A percentile compares a stretch with the other conserved stretches of the same genome.
These are phyloP conservation scores for Cyaniris semiargus DNA, from an alignment of 2,888 invertebrate genomes.

Conservation along the genomic window DNA sequence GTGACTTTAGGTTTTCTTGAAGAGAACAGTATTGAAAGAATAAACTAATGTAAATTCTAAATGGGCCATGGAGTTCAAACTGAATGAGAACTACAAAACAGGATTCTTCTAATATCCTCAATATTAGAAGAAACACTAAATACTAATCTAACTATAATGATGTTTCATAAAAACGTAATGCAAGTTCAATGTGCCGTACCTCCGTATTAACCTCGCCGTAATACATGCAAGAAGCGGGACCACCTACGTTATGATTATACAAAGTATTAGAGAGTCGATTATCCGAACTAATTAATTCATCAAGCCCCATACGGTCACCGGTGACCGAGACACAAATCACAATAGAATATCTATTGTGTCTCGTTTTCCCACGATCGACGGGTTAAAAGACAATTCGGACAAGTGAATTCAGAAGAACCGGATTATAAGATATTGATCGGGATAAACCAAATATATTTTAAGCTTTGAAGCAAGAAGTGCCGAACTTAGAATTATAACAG, in stretches of 20 bases:
- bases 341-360: no score
- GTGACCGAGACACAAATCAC: no score
- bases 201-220: conserved; percentile 12
- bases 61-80: background rate
- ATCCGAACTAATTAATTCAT: no score
- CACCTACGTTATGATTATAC: background rate
- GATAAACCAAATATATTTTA: no score
- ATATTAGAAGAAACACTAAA: background rate
- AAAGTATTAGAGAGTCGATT: background rate
- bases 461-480: no score
- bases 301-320: no score
- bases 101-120: background rate
- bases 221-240: background rate
- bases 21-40: background rate
- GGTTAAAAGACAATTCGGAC: no score
- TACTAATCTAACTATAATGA: background rate
- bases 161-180: background rate
- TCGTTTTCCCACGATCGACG: no score
- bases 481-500: no score
- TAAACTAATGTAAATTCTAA: background rate
- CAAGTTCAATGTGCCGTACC: conserved; percentile 8
- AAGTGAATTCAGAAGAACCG: no score
- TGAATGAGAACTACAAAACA: background rate
- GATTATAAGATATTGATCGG: no score
- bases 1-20: background rate